These are phyloP conservation scores for Clarias pachynema DNA, from an alignment of 2,797 vertebrate genomes.

Conservation along the genomic window DNA sequence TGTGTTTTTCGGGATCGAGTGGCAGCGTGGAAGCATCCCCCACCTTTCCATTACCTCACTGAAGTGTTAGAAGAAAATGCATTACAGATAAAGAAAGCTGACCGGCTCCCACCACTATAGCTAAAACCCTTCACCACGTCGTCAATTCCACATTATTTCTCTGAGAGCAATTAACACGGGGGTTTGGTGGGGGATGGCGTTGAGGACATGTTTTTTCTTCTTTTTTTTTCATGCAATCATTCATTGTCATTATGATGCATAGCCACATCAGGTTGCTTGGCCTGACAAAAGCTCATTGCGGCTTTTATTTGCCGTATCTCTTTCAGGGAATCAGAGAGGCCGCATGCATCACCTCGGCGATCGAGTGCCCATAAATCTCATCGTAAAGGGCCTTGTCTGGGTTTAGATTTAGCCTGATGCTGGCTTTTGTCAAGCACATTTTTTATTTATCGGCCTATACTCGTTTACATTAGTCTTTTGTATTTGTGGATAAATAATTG, in stretches of 20 bases:
- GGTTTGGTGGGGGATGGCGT: background rate
- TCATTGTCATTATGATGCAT: conserved; percentile 80
- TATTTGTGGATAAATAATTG: conserved; percentile 69
- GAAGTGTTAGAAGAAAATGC: conserved; percentile 61
- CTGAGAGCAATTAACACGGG: conserved; percentile 63
- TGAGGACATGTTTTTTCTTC: conserved; percentile 59
- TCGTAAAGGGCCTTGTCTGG: conserved; percentile 71
- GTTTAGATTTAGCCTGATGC: conserved; percentile 69
- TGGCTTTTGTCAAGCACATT: conserved; percentile 58
- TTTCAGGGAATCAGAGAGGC: conserved; percentile 73
- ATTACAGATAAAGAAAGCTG: conserved; percentile 69
- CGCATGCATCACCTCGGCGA: conserved; percentile 71
- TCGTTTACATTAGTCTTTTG: conserved; percentile 63
- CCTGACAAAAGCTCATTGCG: conserved; percentile 74
- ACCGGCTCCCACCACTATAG: conserved; percentile 49
- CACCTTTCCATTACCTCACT: conserved; percentile 64
- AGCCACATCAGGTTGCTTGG: conserved; percentile 69
- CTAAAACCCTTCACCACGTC: conserved; percentile 53
- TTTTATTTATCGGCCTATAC: conserved; percentile 70
- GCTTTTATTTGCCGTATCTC: conserved; percentile 78
- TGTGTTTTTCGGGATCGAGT: background rate
- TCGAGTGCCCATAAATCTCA: conserved; percentile 78
- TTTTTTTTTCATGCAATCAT: conserved; percentile 64
- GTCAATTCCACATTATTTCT: conserved; percentile 64
- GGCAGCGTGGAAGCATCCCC: conserved; percentile 63